Conservation (phyloP, 53 echinoderm and acorn worm species). For the Actinopyga echinites region DNA sequence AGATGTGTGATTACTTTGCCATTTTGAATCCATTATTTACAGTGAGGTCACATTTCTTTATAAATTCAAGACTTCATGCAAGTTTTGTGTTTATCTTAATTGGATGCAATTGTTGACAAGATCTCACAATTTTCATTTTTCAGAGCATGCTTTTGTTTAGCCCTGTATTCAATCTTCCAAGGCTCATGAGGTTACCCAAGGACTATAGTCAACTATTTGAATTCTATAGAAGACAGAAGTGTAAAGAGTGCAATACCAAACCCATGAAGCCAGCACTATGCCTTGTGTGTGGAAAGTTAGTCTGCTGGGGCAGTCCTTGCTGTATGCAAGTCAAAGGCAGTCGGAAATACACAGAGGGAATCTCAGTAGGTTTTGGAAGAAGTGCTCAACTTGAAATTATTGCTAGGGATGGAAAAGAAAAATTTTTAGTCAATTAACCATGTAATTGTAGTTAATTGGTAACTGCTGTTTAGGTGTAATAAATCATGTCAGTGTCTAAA, state of each 20-base stretch:
- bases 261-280: slow-evolving; percentile 79
- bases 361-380: slow-evolving; percentile 48
- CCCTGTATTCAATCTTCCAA: slow-evolving; percentile 74
- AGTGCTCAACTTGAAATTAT: not conserved
- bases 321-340: slow-evolving; percentile 49
- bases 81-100: not conserved
- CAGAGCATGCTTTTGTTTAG: slow-evolving; percentile 74
- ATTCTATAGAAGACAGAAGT: slow-evolving; percentile 74
- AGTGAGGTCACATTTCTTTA: no score
- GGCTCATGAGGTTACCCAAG: slow-evolving; percentile 74
- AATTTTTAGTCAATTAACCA: not conserved
- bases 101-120: no score
- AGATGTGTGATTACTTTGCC: no score
- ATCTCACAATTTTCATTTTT: not conserved
- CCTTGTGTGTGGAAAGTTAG: slow-evolving; percentile 82
- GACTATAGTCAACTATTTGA: slow-evolving; percentile 79
- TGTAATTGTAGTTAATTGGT: not conserved
- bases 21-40: no score
- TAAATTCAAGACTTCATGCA: not conserved
- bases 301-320: slow-evolving; percentile 76
- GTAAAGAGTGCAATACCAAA: slow-evolving; percentile 58
- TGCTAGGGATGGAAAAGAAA: not conserved
- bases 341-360: slow-evolving; percentile 58
- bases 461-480: no score
- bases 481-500: no score